Evolutionary conservation across 2,113 vertebrate species (phyloP).

Genomic region (Crotalus horridus): DNA sequence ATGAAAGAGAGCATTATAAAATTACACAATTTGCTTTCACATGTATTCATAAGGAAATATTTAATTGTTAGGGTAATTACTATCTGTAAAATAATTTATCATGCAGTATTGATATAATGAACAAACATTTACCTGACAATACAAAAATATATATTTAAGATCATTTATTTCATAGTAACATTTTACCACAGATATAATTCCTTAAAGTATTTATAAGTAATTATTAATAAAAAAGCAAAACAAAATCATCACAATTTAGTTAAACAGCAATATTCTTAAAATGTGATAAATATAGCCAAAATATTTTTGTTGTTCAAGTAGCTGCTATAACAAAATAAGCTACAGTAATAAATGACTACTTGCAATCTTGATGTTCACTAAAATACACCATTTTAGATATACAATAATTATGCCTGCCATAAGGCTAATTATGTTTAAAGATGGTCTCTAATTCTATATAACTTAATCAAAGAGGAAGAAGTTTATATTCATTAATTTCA

Average conservation of each 20-base stretch:
- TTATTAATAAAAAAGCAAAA: not conserved
- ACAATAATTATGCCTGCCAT: not conserved
- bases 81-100: not conserved
- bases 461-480: not conserved
- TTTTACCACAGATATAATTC: constrained; percentile 32
- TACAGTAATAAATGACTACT: not conserved
- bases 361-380: not conserved
- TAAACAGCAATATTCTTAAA: not conserved
- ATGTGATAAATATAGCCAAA: not conserved
- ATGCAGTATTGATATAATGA: not conserved
- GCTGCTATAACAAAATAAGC: not conserved
- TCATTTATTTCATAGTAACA: constrained; percentile 4
- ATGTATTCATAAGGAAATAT: not conserved
- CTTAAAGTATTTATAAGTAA: constrained; percentile 5
- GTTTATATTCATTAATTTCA: not conserved
- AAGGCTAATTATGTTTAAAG: not conserved
- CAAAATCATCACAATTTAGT: not conserved
- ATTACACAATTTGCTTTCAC: not conserved
- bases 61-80: not conserved
- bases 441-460: not conserved
- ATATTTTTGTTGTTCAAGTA: not conserved
- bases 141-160: not conserved
- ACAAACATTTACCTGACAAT: not conserved
- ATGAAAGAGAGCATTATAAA: not conserved
- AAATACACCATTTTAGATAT: not conserved